These are phyloP conservation scores for Euura saliciscinereae DNA, from an alignment of 1,140 invertebrate species.

Conservation along the genomic window DNA sequence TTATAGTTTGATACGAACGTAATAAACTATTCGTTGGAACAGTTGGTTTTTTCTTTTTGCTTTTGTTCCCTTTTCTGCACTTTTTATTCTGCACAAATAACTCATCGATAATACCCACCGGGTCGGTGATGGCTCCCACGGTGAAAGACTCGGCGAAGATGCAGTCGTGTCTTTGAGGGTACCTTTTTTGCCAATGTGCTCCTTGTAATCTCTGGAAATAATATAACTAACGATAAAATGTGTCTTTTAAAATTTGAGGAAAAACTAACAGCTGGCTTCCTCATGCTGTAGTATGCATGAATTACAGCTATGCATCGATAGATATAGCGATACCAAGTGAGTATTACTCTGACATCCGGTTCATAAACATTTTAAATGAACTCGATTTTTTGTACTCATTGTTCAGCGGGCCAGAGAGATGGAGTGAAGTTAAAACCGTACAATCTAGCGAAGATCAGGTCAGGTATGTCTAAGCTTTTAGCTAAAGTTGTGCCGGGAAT, in stretches of 20 bases:
- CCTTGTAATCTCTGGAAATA: conserved; percentile 79
- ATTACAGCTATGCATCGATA: too few relatives aligned
- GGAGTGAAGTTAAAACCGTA: too few relatives aligned
- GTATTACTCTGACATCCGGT: too few relatives aligned
- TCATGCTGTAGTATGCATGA: too few relatives aligned
- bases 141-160: conserved; percentile 76
- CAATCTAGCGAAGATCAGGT: neutral
- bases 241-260: too few relatives aligned
- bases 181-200: conserved; percentile 76
- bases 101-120: conserved; percentile 54
- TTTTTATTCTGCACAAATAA: neutral
- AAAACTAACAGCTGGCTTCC: too few relatives aligned
- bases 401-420: too few relatives aligned
- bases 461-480: neutral
- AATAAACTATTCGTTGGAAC: neutral
- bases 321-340: too few relatives aligned
- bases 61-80: neutral
- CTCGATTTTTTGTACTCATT: too few relatives aligned
- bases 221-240: too few relatives aligned
- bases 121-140: conserved; percentile 67
- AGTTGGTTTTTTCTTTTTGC: neutral
- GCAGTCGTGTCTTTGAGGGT: conserved; percentile 73
- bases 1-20: too few relatives aligned
- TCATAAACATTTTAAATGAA: too few relatives aligned
- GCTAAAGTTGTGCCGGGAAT: neutral